Evolutionary conservation across 2,797 vertebrate species (phyloP).

Genomic region (Mallotus villosus): DNA sequence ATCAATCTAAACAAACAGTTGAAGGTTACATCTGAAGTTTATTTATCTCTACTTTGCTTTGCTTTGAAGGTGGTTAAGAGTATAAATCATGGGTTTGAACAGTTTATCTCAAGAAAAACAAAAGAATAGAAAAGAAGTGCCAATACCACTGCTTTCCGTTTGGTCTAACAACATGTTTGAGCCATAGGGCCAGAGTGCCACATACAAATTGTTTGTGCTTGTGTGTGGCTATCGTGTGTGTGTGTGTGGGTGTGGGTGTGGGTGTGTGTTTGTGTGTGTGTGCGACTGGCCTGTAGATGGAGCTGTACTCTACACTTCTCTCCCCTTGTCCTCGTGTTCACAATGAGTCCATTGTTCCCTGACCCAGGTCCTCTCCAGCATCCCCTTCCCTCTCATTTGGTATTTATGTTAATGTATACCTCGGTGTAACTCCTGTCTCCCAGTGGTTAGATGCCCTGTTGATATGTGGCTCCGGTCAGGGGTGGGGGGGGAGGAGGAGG

Average conservation of each 20-base stretch:
- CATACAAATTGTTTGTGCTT: conserved; percentile 3
- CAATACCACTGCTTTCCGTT: not conserved
- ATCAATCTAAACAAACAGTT: not conserved
- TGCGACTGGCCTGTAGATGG: conserved; percentile 88
- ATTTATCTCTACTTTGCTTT: not conserved
- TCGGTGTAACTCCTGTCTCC: conserved; percentile 76
- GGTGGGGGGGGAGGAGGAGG: conserved; percentile 60
- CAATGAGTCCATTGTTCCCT: conserved; percentile 84
- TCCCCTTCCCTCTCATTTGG: conserved; percentile 71
- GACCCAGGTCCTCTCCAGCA: conserved; percentile 43
- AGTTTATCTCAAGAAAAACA: not conserved
- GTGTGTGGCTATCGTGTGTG: not conserved
- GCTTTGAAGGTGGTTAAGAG: not conserved
- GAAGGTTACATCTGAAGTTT: not conserved
- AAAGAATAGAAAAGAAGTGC: not conserved
- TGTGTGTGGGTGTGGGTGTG: not conserved
- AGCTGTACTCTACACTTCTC: conserved; percentile 85
- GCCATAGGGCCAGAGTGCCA: not conserved
- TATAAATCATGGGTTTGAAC: not conserved
- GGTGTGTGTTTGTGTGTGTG: conserved; percentile 27
- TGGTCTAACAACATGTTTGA: not conserved
- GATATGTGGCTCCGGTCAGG: conserved; percentile 73
- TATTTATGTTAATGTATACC: conserved; percentile 85
- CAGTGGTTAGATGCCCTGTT: conserved; percentile 74
- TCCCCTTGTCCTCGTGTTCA: conserved; percentile 63